Base-by-base conservation (phyloP, 2,797 vertebrate species). In the Macropodus opercularis region DNA sequence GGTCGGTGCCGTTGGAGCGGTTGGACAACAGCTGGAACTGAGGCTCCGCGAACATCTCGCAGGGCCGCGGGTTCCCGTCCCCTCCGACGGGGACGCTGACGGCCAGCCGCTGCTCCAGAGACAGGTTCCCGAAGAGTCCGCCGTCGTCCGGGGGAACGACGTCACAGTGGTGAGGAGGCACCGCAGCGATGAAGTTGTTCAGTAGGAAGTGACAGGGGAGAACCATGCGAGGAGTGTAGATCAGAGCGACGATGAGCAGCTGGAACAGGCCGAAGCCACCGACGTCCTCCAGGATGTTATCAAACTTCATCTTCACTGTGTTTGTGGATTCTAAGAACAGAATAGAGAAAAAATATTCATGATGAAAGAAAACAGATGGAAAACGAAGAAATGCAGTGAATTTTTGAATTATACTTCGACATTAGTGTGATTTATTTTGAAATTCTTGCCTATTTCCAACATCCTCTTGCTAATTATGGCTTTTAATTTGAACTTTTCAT, bases 181-280 rank as follows among this genome's bases (percentile, higher is more conserved):
- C 85, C 0, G 89, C 94, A 0, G 87, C 91, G 12, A 96, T 92
- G 69, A 96, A 97, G 77, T 93, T 92, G 24, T 94, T 93, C 54
- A 96, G 72, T 32, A 96, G 57, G 73, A 94, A 96, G 68, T 97
- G 93, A 72, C 91, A 80, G 0, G 95, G 94, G 1, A 96, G 83
- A 4, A 92, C 88, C 2, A 95, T 68, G 3, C 92, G 93, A 36
- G 95, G 84, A 11, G 85, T 32, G 8, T 67, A 43, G 73, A 95
- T 34, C 68, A 92, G 51, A n/a, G 63, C 0, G 29, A 85, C 13
- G 10, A 92, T 85, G 48, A 74, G 4, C 12, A 95, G 69, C 47
- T 97, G 95, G 80, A 94, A 97, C 31, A 69, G 89, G 13, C 95
- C 95, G 46, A 96, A 97, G 22, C 94, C 92, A 0, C 90, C 71